A percentile compares a stretch with the other conserved stretches of the same genome.
These are phyloP conservation scores for Oreocharis arfaki DNA, from an alignment of 2,113 vertebrate genomes.

Conservation along the genomic window DNA sequence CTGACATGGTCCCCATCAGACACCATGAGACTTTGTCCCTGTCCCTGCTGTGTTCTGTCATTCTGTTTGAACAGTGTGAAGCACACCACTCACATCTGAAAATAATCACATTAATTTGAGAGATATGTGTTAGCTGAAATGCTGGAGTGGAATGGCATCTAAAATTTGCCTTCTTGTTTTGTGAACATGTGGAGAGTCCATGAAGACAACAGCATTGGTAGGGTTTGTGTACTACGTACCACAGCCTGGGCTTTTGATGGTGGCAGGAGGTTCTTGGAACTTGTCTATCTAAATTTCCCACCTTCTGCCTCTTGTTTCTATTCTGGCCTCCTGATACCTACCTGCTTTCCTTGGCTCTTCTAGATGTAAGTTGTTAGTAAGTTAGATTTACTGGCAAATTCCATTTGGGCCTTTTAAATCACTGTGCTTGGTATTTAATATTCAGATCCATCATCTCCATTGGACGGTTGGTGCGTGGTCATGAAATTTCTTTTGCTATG, in stretches of 20 bases:
- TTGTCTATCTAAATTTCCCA: background rate
- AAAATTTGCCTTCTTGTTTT: background rate
- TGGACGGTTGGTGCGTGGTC: rapidly evolving
- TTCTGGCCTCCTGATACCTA: background rate
- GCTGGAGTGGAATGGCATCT: background rate
- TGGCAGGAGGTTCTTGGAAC: background rate
- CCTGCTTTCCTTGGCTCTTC: background rate
- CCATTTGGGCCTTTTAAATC: background rate
- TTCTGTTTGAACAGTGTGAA: background rate
- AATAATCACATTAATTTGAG: background rate
- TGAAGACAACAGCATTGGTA: background rate
- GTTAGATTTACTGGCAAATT: background rate
- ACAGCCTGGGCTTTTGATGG: background rate
- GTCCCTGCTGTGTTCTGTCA: background rate
- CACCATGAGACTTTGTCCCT: background rate
- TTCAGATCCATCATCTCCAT: background rate
- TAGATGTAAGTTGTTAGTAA: background rate
- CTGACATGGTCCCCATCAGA: background rate
- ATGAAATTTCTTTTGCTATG: background rate
- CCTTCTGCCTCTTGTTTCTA: background rate
- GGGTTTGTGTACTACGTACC: background rate
- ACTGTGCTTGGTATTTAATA: background rate
- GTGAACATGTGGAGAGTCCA: background rate
- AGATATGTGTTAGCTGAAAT: background rate
- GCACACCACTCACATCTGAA: background rate